phyloP scores from a whole-genome alignment of 1,140 invertebrate species.

The Tetraneura akinire region DNA sequence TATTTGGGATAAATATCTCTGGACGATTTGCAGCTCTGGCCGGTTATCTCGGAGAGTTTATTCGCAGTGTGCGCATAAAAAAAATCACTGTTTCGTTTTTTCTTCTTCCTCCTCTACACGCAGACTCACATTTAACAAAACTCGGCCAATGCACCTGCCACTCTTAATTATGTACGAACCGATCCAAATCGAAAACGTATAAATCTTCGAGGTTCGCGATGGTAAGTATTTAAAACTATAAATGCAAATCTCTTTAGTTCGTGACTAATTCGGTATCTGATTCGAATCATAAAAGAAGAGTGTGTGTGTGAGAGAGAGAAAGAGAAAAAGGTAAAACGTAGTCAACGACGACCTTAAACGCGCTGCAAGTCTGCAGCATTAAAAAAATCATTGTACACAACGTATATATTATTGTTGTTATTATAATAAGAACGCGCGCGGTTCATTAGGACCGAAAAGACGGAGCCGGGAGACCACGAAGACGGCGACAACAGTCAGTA shows the following conservation, averaged over 20 bases:
- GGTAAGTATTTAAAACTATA: conserved; percentile 45
- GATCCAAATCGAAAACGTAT: conserved; percentile 42
- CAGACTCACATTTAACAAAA: conserved; percentile 29
- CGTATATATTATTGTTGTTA: no score
- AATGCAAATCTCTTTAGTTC: conserved; percentile 45
- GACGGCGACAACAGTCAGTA: neutral
- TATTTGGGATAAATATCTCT: conserved; percentile 37
- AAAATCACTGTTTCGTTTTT: conserved; percentile 24
- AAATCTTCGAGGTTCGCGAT: conserved; percentile 38
- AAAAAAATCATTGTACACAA: conserved; percentile 8
- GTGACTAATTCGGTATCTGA: conserved; percentile 49
- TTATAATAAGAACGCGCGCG: no score
- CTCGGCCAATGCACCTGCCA: conserved; percentile 13
- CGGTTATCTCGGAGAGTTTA: conserved; percentile 3
- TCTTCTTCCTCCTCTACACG: neutral
- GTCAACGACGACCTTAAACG: no score
- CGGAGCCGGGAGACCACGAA: conserved; percentile 28
- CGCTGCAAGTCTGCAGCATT: no score
- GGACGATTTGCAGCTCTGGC: neutral
- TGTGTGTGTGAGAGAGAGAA: no score
- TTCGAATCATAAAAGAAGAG: neutral
- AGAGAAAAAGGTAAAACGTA: no score
- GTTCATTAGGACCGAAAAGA: conserved; percentile 41
- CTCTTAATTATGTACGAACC: conserved; percentile 48
- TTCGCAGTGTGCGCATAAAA: no score